phyloP scores from a whole-genome alignment of 2,797 vertebrate genomes.

The Lepus oiostolus region DNA sequence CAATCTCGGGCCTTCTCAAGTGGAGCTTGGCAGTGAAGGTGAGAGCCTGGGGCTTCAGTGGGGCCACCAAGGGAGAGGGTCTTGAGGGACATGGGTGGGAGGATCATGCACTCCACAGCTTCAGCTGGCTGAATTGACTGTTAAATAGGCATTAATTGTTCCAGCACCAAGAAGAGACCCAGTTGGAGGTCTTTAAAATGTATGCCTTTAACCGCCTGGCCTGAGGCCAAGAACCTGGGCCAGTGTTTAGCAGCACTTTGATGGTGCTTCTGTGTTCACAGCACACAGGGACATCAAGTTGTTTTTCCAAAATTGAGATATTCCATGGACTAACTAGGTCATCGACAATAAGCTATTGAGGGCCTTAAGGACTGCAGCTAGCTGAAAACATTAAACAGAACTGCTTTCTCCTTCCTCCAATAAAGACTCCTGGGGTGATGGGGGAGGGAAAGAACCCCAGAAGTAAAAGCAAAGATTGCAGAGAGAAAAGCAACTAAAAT shows the following conservation, averaged over 20 bases:
- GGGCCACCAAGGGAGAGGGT: neutral
- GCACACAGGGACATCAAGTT: neutral
- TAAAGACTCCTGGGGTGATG: neutral
- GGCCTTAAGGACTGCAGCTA: neutral
- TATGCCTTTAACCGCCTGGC: neutral
- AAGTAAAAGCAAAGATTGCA: neutral
- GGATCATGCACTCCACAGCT: rapidly evolving
- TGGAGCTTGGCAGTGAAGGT: neutral
- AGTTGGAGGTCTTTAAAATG: neutral
- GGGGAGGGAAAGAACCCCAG: rapidly evolving
- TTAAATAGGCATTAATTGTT: neutral
- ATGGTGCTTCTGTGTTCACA: neutral
- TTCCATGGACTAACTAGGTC: neutral
- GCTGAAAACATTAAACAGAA: neutral
- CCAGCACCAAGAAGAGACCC: neutral
- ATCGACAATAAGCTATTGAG: neutral
- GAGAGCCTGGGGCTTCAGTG: rapidly evolving
- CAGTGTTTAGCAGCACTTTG: neutral
- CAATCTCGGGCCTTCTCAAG: neutral
- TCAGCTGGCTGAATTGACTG: rapidly evolving
- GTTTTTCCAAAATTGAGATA: neutral
- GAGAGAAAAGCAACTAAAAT: neutral
- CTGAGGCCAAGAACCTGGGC: neutral
- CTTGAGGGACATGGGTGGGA: neutral
- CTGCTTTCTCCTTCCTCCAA: neutral